These are phyloP conservation scores for Parnassius orleans DNA, from an alignment of 2,888 invertebrate species.

Conservation along the genomic window DNA sequence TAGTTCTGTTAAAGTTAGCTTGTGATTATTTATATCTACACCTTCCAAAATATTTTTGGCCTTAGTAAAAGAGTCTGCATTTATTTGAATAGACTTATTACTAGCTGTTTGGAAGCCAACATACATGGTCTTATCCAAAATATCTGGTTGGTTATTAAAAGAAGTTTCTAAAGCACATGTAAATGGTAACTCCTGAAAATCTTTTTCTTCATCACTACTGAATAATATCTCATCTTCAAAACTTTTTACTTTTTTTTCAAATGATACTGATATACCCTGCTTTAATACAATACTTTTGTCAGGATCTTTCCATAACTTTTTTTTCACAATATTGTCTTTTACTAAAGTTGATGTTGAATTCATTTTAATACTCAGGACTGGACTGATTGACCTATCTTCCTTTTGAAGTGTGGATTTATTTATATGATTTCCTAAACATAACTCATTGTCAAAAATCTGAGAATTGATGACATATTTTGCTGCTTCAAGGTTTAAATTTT, in stretches of 20 bases:
- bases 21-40: constrained; percentile 30
- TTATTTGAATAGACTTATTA: constrained; percentile 63
- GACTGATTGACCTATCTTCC: constrained; percentile 4
- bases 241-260: constrained; percentile 21
- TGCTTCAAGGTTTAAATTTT: constrained; percentile 41
- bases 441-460: constrained; percentile 52
- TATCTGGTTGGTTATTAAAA: constrained; percentile 45
- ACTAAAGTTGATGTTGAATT: background rate
- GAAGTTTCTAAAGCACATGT: constrained; percentile 61
- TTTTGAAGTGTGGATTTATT: background rate
- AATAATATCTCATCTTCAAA: constrained; percentile 63
- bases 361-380: constrained; percentile 7
- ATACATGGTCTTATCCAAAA: constrained; percentile 60
- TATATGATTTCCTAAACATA: constrained; percentile 29
- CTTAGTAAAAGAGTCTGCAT: constrained; percentile 53
- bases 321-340: constrained; percentile 6
- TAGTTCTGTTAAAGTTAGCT: constrained; percentile 45
- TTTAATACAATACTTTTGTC: constrained; percentile 34
- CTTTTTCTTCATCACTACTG: constrained; percentile 66
- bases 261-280: constrained; percentile 31
- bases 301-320: constrained; percentile 36
- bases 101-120: constrained; percentile 72
- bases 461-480: constrained; percentile 58
- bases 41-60: constrained; percentile 54
- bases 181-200: constrained; percentile 52